phyloP scores from a whole-genome alignment of 2,797 vertebrate species.

The Halcyon chelicuti region DNA sequence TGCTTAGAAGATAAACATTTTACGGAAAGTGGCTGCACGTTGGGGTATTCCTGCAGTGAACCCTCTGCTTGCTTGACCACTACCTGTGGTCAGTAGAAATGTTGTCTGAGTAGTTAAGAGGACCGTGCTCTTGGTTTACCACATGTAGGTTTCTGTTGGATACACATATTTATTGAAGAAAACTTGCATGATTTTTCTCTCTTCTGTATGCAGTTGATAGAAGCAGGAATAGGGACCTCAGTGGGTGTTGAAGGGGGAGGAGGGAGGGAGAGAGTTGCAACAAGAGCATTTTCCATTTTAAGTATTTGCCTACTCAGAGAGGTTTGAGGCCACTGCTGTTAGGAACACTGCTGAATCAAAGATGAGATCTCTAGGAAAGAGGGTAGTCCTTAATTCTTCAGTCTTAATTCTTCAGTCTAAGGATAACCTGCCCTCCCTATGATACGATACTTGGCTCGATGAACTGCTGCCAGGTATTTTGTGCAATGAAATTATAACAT shows the following conservation, averaged over 20 bases:
- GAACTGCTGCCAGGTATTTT: not conserved
- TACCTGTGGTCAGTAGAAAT: not conserved
- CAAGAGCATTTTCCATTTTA: not conserved
- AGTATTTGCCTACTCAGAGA: not conserved
- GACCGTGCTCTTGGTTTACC: not conserved
- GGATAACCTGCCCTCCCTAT: not conserved
- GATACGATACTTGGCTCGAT: not conserved
- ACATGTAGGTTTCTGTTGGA: not conserved
- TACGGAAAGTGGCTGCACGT: not conserved
- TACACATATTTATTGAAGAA: rapidly evolving
- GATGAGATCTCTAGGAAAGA: not conserved
- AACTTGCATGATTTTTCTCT: not conserved
- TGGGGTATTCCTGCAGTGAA: not conserved
- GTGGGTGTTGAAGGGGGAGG: not conserved
- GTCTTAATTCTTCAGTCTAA: not conserved
- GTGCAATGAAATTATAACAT: not conserved
- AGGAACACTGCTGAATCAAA: not conserved
- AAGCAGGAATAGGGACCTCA: not conserved
- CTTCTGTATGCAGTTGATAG: not conserved
- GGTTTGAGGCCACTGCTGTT: not conserved
- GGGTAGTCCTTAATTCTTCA: not conserved
- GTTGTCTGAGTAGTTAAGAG: not conserved
- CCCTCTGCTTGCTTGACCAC: not conserved
- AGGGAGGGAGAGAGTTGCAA: not conserved
- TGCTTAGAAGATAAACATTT: not conserved